phyloP scores from a whole-genome alignment of 2,888 invertebrate genomes.

The Sminthurides aquaticus region DNA sequence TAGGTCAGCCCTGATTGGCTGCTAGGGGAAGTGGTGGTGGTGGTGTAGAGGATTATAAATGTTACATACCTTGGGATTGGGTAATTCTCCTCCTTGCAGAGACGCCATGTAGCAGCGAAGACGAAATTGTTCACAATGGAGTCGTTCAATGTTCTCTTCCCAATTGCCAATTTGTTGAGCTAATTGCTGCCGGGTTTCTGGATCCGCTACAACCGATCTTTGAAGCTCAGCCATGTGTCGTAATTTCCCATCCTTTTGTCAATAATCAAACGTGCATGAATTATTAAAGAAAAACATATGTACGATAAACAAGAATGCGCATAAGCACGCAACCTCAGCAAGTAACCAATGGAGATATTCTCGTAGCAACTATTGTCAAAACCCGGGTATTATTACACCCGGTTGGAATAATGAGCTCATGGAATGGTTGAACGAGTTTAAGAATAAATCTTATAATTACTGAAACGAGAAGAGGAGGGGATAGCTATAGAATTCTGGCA shows the following conservation, averaged over 20 bases:
- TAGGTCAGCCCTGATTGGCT: too few relatives aligned
- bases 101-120: slow-evolving; percentile 95
- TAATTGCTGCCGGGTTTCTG: slow-evolving; percentile 83
- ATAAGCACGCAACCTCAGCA: neutral
- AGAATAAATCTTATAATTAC: too few relatives aligned
- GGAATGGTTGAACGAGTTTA: too few relatives aligned
- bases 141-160: slow-evolving; percentile 92
- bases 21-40: too few relatives aligned
- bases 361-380: neutral
- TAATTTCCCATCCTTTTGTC: slow-evolving; percentile 95
- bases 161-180: slow-evolving; percentile 88
- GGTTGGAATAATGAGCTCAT: too few relatives aligned
- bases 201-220: slow-evolving; percentile 89
- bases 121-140: slow-evolving; percentile 94
- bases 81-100: slow-evolving; percentile 87
- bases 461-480: too few relatives aligned
- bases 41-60: too few relatives aligned
- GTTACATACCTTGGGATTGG: slow-evolving; percentile 98
- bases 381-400: too few relatives aligned
- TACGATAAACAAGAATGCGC: slow-evolving; percentile 9
- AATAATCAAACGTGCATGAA: slow-evolving; percentile 46
- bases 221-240: slow-evolving; percentile 98
- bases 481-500: too few relatives aligned
- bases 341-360: neutral
- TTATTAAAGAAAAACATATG: too few relatives aligned